These are phyloP conservation scores for Belgica antarctica DNA, from an alignment of 2,888 invertebrate genomes.

Conservation along the genomic window DNA sequence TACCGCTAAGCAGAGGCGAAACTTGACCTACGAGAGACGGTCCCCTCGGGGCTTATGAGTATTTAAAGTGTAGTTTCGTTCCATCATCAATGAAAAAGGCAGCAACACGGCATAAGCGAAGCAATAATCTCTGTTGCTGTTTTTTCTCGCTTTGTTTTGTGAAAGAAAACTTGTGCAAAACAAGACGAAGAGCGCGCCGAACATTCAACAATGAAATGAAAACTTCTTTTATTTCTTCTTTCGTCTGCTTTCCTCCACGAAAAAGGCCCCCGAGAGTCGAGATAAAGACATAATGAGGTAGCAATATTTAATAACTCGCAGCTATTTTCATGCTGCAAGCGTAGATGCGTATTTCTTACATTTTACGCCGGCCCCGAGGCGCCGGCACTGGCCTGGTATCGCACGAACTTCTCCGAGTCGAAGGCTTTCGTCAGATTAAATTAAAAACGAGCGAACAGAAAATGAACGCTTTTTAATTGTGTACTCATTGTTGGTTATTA, in stretches of 20 bases:
- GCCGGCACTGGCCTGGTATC: constrained; percentile 37
- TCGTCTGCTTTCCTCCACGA: background rate
- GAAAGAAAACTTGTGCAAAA: constrained; percentile 17
- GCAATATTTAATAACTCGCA: constrained; percentile 40
- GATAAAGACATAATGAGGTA: constrained; percentile 43
- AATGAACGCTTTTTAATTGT: constrained; percentile 7
- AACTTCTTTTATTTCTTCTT: constrained; percentile 24
- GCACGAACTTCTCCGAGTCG: constrained; percentile 13
- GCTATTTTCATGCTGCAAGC: constrained; percentile 37
- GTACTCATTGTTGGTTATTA: constrained; percentile 20
- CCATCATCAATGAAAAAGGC: constrained; percentile 39
- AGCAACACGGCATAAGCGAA: constrained; percentile 14
- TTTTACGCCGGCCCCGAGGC: constrained; percentile 27
- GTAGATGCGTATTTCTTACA: constrained; percentile 28
- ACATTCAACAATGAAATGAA: constrained; percentile 39
- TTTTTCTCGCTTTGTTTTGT: too few species aligned
- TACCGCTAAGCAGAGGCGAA: constrained; percentile 40
- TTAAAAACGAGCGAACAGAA: background rate
- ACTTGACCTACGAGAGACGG: constrained; percentile 42
- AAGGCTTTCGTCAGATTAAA: constrained; percentile 16
- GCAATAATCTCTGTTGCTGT: constrained; percentile 34
- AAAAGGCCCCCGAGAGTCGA: constrained; percentile 14
- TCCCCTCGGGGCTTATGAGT: constrained; percentile 39
- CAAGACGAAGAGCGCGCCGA: constrained; percentile 25
- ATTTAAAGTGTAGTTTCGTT: constrained; percentile 31